Percentiles rank a stretch among this genome's conserved stretches.
Evolutionary conservation across 2,888 invertebrate genomes (phyloP).

Genomic region (Anoncus sp.): DNA sequence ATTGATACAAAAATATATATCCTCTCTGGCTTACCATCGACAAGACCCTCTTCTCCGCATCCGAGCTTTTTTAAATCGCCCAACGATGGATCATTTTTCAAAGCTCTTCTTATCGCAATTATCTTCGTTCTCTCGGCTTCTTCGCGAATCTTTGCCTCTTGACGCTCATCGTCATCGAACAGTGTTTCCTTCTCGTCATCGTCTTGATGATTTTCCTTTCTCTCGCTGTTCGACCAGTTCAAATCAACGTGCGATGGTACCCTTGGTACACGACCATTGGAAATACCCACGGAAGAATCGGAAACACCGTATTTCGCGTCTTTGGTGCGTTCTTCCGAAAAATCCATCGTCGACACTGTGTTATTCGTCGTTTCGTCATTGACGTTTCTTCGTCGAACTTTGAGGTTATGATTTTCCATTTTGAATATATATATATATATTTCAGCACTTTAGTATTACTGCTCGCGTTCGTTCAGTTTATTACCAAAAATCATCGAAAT

Average conservation of each 20-base stretch:
- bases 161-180: slow-evolving; percentile 11
- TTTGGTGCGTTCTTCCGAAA: slow-evolving; percentile 12
- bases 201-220: slow-evolving; percentile 62
- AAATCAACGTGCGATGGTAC: slow-evolving; percentile 67
- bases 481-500: too few species aligned
- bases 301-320: slow-evolving; percentile 32
- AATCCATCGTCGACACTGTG: background rate
- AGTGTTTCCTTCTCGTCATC: slow-evolving; percentile 62
- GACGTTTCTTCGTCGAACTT: slow-evolving; percentile 68
- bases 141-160: slow-evolving; percentile 11
- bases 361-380: slow-evolving; percentile 52
- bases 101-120: slow-evolving; percentile 36
- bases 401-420: slow-evolving; percentile 69
- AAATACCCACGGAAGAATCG: slow-evolving; percentile 63
- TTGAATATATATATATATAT: too few species aligned
- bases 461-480: too few species aligned
- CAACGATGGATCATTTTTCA: slow-evolving; percentile 74
- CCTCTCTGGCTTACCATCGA: slow-evolving; percentile 75
- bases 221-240: slow-evolving; percentile 61
- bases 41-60: slow-evolving; percentile 77
- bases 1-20: background rate
- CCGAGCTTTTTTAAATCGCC: slow-evolving; percentile 76
- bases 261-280: slow-evolving; percentile 68
- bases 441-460: too few species aligned
- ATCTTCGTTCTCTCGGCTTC: slow-evolving; percentile 16